Evolutionary conservation across 2,797 vertebrate species (phyloP), one percentile per base, ranked within the genome.

Genomic region (Gobio occitaniae): DNA sequence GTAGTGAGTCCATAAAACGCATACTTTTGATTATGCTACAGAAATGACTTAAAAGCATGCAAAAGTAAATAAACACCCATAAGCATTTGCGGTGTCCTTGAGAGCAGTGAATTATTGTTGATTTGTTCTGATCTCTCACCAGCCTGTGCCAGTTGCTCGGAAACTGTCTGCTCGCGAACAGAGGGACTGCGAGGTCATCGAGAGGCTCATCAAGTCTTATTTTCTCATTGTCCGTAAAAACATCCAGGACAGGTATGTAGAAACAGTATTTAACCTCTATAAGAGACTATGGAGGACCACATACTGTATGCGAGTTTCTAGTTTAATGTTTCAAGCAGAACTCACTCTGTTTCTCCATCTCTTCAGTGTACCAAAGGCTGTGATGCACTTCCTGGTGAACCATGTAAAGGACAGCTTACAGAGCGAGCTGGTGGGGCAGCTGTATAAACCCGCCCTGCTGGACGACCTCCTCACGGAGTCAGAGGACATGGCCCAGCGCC

Each of bases 331-430:
- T 79, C 13, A 36, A 48, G n/a, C 74, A 4, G 2, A 6, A n/a
- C 17, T 71, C 6, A 41, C 70, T 25, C 38, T 9, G 1, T 50
- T 65, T 2, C 32, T 68, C 11, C 70, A 2, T 84, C 4, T 48
- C 91, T 90, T 48, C 93, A 99, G 98, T 83, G 98, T 99, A 88
- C 98, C 98, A 75, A 99, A 99, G 92, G 98, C 98, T 6, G 98
- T 99, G 90, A 99, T 99, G 98, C 97, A 99, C 94, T 99, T 99
- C 92, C 94, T 99, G 92, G 98, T 99, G 88, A 99, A 99, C 93
- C 97, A 99, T 0, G 98, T 99, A 91, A 99, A 99, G 90, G 98
- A 99, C 90, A 96, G 96, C 90, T 96, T 99, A 86, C 98, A 99
- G 95, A 99, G 98, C 77, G 98, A 99, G 93, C 93, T 99, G 90